Percentiles rank a stretch among this genome's conserved stretches.
Evolutionary conservation across 2,113 vertebrate genomes (phyloP).

Genomic region (Tauraco erythrolophus): DNA sequence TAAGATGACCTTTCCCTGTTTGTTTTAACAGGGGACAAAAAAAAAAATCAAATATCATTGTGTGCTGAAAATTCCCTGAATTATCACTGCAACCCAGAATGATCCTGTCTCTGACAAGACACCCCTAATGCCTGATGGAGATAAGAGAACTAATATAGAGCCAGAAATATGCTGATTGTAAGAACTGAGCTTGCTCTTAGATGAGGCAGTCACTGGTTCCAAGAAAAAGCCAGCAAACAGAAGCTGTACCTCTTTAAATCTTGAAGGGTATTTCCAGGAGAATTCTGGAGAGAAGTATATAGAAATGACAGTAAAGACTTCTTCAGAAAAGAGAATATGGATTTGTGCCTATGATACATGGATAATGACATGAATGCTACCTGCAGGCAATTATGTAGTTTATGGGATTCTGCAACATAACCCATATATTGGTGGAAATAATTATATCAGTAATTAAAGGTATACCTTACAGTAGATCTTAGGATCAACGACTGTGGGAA

Average conservation of each 20-base stretch:
- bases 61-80: not conserved
- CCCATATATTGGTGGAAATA: not conserved
- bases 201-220: not conserved
- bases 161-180: not conserved
- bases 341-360: not conserved
- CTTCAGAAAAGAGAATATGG: not conserved
- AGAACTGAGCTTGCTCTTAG: not conserved
- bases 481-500: slow-evolving; percentile 23
- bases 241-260: not conserved
- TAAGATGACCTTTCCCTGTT: not conserved
- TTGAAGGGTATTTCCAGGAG: not conserved
- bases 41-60: not conserved
- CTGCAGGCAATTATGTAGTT: not conserved
- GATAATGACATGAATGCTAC: slow-evolving; percentile 10
- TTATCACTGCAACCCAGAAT: not conserved
- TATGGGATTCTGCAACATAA: slow-evolving; percentile 10
- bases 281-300: not conserved
- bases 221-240: not conserved
- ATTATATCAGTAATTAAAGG: slow-evolving; percentile 34
- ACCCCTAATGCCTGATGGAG: not conserved
- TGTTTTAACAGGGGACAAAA: not conserved
- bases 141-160: not conserved
- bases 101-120: not conserved
- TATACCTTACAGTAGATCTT: not conserved
- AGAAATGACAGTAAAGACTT: not conserved